phyloP scores from a whole-genome alignment of 2,797 vertebrate species.

The Threskiornis aethiopicus region DNA sequence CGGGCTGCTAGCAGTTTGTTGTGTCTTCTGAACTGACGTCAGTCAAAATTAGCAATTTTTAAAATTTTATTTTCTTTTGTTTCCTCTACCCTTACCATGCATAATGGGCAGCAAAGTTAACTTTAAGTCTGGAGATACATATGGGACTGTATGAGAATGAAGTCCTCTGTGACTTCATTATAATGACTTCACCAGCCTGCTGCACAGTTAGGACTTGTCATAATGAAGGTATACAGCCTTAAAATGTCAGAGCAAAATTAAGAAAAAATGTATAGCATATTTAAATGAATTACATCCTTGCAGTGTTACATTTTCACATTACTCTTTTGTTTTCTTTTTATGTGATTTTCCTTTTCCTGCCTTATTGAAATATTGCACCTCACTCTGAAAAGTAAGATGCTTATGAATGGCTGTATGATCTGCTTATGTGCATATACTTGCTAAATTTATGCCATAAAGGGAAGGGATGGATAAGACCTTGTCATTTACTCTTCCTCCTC shows the following conservation, averaged over 20 bases:
- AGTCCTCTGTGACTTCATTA: background rate
- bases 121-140: background rate
- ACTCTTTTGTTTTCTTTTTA: background rate
- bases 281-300: background rate
- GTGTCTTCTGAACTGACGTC: background rate
- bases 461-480: background rate
- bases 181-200: background rate
- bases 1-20: background rate
- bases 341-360: background rate
- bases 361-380: background rate
- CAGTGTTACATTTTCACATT: background rate
- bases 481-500: background rate
- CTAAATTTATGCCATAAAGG: background rate
- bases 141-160: background rate
- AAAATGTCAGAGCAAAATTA: background rate
- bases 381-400: background rate
- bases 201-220: background rate
- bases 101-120: background rate
- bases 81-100: background rate
- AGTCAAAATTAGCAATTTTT: background rate
- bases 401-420: background rate
- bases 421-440: background rate
- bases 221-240: background rate
- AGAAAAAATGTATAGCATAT: background rate
- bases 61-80: background rate